Evolutionary conservation across 2,113 vertebrate species (phyloP).

Genomic region (Ahaetulla prasina): DNA sequence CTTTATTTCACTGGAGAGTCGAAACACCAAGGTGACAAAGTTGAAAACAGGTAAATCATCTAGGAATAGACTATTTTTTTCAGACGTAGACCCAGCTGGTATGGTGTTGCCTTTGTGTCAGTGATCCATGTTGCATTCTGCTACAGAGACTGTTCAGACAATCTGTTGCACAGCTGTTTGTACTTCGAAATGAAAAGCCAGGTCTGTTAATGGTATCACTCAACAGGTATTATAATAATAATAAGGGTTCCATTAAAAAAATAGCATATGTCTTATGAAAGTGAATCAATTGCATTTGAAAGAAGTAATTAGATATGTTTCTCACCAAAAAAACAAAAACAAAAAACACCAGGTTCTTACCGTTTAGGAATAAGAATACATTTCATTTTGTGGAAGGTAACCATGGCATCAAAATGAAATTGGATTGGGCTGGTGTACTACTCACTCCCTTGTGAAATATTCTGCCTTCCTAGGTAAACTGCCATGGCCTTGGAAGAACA

Average conservation of each 20-base stretch:
- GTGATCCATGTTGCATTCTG: slow-evolving; percentile 66
- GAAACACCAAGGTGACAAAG: slow-evolving; percentile 71
- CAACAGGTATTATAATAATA: slow-evolving; percentile 69
- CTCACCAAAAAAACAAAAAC: too few relatives aligned
- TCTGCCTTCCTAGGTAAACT: background rate
- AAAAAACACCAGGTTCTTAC: background rate
- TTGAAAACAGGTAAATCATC: slow-evolving; percentile 80
- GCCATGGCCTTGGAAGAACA: background rate
- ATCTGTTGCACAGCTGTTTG: slow-evolving; percentile 79
- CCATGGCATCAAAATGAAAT: background rate
- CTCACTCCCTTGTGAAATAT: background rate
- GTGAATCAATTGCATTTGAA: slow-evolving; percentile 5
- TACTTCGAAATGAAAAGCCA: slow-evolving; percentile 78
- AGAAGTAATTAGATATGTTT: slow-evolving; percentile 29
- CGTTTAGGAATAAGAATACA: background rate
- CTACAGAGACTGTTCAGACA: slow-evolving; percentile 72
- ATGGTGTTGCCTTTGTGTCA: slow-evolving; percentile 69
- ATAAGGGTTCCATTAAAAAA: slow-evolving; percentile 48
- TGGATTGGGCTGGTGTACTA: background rate
- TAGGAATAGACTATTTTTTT: slow-evolving; percentile 71
- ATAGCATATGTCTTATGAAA: slow-evolving; percentile 28
- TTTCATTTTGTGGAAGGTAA: background rate
- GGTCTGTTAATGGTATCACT: slow-evolving; percentile 72
- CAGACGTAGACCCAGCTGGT: slow-evolving; percentile 76
- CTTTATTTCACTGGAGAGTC: slow-evolving; percentile 67